phyloP scores from a whole-genome alignment of 2,113 vertebrate species.

The Notiomystis cincta region DNA sequence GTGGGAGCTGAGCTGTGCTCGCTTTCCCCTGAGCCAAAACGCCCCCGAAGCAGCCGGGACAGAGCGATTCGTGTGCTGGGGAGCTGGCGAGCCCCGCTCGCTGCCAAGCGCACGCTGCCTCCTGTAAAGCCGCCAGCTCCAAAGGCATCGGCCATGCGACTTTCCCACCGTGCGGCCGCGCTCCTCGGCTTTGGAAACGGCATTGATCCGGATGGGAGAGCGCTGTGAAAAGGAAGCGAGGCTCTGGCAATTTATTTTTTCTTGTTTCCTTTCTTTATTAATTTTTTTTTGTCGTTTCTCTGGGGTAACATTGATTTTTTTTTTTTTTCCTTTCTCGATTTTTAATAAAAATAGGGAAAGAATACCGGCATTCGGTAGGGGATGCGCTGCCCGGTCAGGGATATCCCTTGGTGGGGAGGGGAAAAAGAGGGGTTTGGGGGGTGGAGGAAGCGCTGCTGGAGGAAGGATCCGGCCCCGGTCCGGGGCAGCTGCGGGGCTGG shows the following conservation, averaged over 20 bases:
- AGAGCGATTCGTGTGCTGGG: no score
- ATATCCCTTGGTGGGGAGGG: not conserved
- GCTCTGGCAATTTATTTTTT: not conserved
- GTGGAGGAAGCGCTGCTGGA: not conserved
- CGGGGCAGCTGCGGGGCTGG: no score
- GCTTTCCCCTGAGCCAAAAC: not conserved
- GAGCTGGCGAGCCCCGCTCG: not conserved
- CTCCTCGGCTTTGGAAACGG: not conserved
- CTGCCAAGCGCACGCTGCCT: not conserved
- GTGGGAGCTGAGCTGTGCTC: not conserved
- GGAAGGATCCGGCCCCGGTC: not conserved
- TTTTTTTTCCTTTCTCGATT: rapidly evolving
- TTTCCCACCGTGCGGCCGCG: not conserved
- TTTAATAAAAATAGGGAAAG: not conserved
- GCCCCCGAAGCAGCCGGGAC: not conserved
- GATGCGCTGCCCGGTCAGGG: not conserved
- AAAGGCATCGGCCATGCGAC: rapidly evolving
- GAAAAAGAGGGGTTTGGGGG: rapidly evolving
- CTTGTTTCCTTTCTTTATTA: rapidly evolving
- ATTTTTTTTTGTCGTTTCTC: not conserved
- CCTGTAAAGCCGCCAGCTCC: not conserved
- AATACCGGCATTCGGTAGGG: rapidly evolving
- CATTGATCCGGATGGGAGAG: not conserved
- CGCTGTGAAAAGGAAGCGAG: not conserved
- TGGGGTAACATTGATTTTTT: not conserved